These are phyloP conservation scores for Dreissena rostriformis DNA, from an alignment of 1,140 invertebrate species.

Conservation along the genomic window DNA sequence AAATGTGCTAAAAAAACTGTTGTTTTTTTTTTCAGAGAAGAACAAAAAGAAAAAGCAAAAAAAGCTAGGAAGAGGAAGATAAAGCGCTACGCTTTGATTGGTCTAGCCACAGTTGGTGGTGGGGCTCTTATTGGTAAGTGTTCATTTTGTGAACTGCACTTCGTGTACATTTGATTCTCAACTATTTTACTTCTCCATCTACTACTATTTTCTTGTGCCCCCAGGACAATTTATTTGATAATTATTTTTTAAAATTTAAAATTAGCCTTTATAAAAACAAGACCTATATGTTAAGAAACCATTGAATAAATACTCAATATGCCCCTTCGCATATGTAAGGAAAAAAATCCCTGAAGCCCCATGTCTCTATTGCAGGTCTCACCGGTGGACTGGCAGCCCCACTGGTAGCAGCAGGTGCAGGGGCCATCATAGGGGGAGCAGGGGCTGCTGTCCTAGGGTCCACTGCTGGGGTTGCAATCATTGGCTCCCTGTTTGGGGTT, in stretches of 20 bases:
- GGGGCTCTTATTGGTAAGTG: constrained; percentile 85
- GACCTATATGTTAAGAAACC: too few relatives aligned
- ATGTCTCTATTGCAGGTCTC: constrained; percentile 77
- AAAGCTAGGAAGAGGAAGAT: constrained; percentile 84
- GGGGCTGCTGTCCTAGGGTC: constrained; percentile 85
- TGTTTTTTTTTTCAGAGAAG: constrained; percentile 76
- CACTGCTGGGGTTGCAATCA: constrained; percentile 85
- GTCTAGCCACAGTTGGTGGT: constrained; percentile 86
- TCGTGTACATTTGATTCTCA: not conserved
- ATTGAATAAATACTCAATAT: too few relatives aligned
- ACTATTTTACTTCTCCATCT: too few relatives aligned
- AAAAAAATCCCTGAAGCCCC: too few relatives aligned
- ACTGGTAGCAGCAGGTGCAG: constrained; percentile 86
- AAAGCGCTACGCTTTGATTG: constrained; percentile 86
- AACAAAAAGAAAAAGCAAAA: constrained; percentile 79
- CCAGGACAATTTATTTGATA: too few relatives aligned
- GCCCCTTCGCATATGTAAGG: too few relatives aligned
- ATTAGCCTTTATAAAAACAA: too few relatives aligned
- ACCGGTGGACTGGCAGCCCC: constrained; percentile 87
- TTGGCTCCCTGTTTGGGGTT: constrained; percentile 87
- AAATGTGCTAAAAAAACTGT: not conserved
- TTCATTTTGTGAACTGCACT: too few relatives aligned
- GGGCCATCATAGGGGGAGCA: constrained; percentile 83
- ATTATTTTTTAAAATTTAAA: too few relatives aligned
- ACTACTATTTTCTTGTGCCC: too few relatives aligned